Conservation (phyloP, 2,113 vertebrate species). For the Protomyctophum bolini region DNA sequence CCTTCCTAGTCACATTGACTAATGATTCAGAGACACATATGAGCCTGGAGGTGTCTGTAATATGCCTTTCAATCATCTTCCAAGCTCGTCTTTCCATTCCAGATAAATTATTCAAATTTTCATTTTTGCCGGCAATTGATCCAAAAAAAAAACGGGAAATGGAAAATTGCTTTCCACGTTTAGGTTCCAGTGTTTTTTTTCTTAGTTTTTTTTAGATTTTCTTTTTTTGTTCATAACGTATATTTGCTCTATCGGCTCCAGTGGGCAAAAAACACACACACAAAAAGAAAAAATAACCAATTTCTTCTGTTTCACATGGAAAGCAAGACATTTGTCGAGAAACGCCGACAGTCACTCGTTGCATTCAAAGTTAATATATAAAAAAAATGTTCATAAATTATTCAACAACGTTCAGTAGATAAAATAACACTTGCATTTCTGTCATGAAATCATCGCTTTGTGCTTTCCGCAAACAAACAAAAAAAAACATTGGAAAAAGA, state of each 20-base stretch:
- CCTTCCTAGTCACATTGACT: slow-evolving; percentile 51
- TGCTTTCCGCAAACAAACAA: slow-evolving; percentile 76
- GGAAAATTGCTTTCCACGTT: slow-evolving; percentile 30
- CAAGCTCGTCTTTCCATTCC: slow-evolving; percentile 39
- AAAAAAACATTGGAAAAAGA: slow-evolving; percentile 67
- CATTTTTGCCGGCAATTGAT: slow-evolving; percentile 43
- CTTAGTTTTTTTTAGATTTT: slow-evolving; percentile 17
- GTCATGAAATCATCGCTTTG: slow-evolving; percentile 75
- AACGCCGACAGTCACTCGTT: slow-evolving; percentile 57
- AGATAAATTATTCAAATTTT: slow-evolving; percentile 43
- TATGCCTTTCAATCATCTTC: slow-evolving; percentile 54
- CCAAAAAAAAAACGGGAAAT: slow-evolving; percentile 29
- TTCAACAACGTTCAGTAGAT: slow-evolving; percentile 77
- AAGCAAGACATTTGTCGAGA: slow-evolving; percentile 48
- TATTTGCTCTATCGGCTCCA: slow-evolving; percentile 63
- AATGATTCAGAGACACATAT: slow-evolving; percentile 53
- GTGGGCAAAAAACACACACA: slow-evolving; percentile 19
- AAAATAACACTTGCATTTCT: slow-evolving; percentile 76
- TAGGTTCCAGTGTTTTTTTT: slow-evolving; percentile 67
- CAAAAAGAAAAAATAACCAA: slow-evolving; percentile 18
- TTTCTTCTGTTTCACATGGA: slow-evolving; percentile 50
- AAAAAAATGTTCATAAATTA: slow-evolving; percentile 76
- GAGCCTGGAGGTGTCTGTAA: slow-evolving; percentile 44
- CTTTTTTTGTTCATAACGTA: slow-evolving; percentile 52
- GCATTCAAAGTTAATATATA: slow-evolving; percentile 67